Conservation (phyloP, 2,113 vertebrate species). For the Apteryx owenii region DNA sequence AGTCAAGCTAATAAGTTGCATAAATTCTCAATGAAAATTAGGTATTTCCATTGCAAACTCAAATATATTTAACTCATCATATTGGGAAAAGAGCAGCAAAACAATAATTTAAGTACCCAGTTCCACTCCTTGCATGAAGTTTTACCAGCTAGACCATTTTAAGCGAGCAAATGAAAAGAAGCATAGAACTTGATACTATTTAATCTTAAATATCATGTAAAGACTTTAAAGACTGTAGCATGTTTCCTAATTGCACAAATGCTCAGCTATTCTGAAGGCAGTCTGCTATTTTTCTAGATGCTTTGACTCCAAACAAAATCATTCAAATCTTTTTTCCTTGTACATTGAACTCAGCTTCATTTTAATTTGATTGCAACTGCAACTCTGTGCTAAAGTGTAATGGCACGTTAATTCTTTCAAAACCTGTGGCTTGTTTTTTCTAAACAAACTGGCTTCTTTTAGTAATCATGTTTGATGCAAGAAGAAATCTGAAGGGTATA, state of each 20-base stretch:
- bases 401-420: background rate
- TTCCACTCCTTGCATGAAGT: background rate
- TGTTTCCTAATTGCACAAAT: background rate
- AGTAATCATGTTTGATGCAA: background rate
- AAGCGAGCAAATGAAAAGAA: background rate
- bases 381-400: background rate
- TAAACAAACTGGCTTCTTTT: background rate
- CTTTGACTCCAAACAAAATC: slow-evolving; percentile 1
- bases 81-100: background rate
- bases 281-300: background rate
- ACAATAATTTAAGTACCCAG: background rate
- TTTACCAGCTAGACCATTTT: background rate
- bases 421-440: background rate
- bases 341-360: slow-evolving; percentile 9
- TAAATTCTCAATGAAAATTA: slow-evolving; percentile 2
- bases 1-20: background rate
- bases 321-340: background rate
- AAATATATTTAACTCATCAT: background rate
- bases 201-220: background rate
- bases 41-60: background rate
- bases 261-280: background rate
- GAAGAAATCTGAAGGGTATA: background rate
- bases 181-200: background rate
- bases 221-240: background rate
- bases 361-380: slow-evolving; percentile 10